These are phyloP conservation scores for Malurus cyaneus DNA, from an alignment of 2,113 vertebrate genomes.

Conservation along the genomic window DNA sequence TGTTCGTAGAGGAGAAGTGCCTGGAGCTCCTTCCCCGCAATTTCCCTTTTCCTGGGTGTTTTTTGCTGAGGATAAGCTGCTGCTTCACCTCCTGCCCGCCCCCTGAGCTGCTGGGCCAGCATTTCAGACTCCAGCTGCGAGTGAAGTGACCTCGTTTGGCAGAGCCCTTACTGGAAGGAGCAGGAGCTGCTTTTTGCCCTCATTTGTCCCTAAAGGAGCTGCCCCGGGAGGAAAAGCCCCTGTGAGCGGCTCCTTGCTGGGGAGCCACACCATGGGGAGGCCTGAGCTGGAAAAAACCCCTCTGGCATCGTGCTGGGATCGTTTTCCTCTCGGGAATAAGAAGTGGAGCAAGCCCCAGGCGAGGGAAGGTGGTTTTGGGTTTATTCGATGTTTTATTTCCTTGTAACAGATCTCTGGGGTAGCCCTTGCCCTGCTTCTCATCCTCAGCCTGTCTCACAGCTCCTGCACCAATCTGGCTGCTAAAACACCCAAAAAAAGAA, in stretches of 20 bases:
- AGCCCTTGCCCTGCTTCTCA: neutral
- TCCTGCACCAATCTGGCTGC: neutral
- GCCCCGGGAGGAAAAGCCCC: neutral
- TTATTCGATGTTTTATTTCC: neutral
- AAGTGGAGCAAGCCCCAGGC: neutral
- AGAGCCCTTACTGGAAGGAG: neutral
- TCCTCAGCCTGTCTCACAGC: neutral
- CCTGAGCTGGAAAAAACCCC: neutral
- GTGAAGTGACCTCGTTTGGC: neutral
- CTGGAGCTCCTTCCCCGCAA: neutral
- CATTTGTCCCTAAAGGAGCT: neutral
- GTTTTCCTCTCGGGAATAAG: neutral
- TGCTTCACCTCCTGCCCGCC: neutral
- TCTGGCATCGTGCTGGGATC: neutral
- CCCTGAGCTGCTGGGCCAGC: neutral
- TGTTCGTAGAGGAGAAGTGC: neutral
- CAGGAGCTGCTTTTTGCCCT: neutral
- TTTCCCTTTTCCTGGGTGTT: neutral
- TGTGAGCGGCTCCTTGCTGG: neutral
- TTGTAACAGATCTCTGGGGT: neutral
- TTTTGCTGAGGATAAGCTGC: neutral
- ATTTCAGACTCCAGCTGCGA: neutral
- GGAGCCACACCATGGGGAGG: neutral
- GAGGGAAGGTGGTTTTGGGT: neutral
- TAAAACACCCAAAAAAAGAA: neutral